phyloP scores from a whole-genome alignment of 2,797 vertebrate genomes.

The Streptopelia turtur region DNA sequence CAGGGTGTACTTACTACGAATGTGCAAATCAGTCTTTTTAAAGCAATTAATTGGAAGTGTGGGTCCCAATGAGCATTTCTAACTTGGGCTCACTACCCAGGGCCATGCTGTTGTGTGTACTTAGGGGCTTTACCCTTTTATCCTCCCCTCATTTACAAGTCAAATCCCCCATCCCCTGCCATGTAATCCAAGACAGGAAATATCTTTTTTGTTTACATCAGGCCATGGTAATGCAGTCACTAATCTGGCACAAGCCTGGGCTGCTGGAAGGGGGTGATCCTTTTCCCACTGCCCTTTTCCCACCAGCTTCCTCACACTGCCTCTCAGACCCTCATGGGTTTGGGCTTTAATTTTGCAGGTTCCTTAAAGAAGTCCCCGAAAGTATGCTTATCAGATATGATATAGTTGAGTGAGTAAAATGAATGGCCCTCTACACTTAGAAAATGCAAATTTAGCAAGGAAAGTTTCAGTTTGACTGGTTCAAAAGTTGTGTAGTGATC shows the following conservation, averaged over 20 bases:
- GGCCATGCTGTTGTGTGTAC: not conserved
- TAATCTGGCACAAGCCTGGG: conserved; percentile 3
- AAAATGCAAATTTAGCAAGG: not conserved
- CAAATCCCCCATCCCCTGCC: not conserved
- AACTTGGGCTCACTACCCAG: not conserved
- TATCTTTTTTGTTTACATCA: conserved; percentile 19
- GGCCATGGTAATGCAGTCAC: conserved; percentile 4
- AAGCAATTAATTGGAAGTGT: not conserved
- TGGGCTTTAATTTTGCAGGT: not conserved
- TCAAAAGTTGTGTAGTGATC: conserved; percentile 6
- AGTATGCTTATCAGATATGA: not conserved
- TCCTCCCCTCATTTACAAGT: not conserved
- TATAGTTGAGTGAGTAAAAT: not conserved
- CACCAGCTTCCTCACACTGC: not conserved
- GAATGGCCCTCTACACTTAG: not conserved
- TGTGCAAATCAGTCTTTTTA: not conserved
- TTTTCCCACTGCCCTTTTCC: not conserved
- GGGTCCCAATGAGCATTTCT: not conserved
- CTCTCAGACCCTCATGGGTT: not conserved
- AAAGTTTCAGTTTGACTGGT: not conserved
- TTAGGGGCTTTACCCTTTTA: not conserved
- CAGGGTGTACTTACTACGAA: not conserved
- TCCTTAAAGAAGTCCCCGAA: not conserved
- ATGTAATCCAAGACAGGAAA: not conserved
- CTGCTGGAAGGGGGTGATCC: not conserved